phyloP scores from a whole-genome alignment of 2,797 vertebrate species.

The Pipistrellus nathusii region DNA sequence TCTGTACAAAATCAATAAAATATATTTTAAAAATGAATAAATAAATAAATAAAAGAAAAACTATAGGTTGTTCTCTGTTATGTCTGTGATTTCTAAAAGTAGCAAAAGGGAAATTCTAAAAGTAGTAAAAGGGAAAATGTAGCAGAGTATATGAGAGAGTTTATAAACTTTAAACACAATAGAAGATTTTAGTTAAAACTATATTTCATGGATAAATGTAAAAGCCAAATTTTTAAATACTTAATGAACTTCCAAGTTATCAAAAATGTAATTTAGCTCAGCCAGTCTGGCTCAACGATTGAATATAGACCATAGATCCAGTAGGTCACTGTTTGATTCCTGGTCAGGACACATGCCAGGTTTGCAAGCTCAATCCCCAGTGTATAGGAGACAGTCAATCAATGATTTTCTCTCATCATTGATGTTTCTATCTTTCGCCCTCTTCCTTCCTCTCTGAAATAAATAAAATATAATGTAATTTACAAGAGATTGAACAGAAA shows the following conservation, averaged over 20 bases:
- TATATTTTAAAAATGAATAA: too few species aligned
- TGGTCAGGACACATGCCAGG: too few species aligned
- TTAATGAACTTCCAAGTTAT: slow-evolving; percentile 23
- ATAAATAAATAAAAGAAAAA: too few species aligned
- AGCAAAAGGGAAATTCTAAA: background rate
- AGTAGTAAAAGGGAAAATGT: background rate
- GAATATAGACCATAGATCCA: too few species aligned
- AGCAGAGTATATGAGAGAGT: background rate
- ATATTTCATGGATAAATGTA: background rate
- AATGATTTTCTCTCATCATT: too few species aligned
- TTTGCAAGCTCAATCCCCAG: too few species aligned
- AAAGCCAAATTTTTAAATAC: background rate
- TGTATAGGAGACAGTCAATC: too few species aligned
- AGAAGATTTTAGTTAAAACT: background rate
- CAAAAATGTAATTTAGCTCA: background rate
- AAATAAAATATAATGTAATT: background rate
- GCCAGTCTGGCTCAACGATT: too few species aligned
- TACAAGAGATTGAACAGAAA: background rate
- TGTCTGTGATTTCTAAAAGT: background rate
- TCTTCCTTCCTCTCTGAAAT: too few species aligned
- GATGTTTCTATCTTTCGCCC: too few species aligned
- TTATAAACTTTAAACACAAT: background rate
- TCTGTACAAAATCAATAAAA: too few species aligned
- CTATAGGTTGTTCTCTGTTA: background rate
- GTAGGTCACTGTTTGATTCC: too few species aligned